Evolutionary conservation across 2,888 invertebrate genomes (phyloP), one percentile per base, ranked within the genome.

Genomic region (Nebria salina): DNA sequence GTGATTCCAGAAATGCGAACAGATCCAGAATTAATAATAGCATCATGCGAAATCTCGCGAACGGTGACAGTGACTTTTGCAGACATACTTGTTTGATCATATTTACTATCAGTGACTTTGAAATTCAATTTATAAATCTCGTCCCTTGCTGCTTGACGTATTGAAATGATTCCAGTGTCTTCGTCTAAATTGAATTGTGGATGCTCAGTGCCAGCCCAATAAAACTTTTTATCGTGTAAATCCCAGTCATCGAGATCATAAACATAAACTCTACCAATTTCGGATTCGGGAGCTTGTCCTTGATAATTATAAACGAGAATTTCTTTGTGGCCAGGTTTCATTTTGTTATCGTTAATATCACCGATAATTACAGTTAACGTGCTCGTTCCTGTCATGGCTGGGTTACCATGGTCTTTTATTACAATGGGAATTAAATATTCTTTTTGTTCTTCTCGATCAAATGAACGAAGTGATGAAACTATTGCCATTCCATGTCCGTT

Each of bases 191-290:
- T 95, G 88, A 98, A 98, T 85, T 94, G 93, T 0, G 95, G 94
- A 91, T 97, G 96, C 87, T 96, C 96, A 77, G 93, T 91, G 73
- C 93, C 93, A 87, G 96, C 97, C 97, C 97, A 98, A 87, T 96
- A 96, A 91, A 98, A 99, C 86, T 96, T 97, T 89, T 99, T 99
- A 88, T 99, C 98, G 0, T 96, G 96, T 83, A 98, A 90, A 90
- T 99, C 99, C 99, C 99, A 99, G 88, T 99, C 99, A 88, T 99
- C 99, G 83, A 96, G 90, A 90, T 99, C 99, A 87, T 97, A 97
- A 0, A 99, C 98, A 89, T 98, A 98, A 7, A 99, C 99, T 83
- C 97, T 92, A 65, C 98, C 98, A 83, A 99, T 95, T 88, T 95
- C 95, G 0, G 97, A 96, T 85, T 95, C 96, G 41, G 95, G 86